Percentiles rank a stretch among this genome's conserved stretches.
These are phyloP conservation scores for Vireo griseus DNA, from an alignment of 2,797 vertebrate species.

Conservation along the genomic window DNA sequence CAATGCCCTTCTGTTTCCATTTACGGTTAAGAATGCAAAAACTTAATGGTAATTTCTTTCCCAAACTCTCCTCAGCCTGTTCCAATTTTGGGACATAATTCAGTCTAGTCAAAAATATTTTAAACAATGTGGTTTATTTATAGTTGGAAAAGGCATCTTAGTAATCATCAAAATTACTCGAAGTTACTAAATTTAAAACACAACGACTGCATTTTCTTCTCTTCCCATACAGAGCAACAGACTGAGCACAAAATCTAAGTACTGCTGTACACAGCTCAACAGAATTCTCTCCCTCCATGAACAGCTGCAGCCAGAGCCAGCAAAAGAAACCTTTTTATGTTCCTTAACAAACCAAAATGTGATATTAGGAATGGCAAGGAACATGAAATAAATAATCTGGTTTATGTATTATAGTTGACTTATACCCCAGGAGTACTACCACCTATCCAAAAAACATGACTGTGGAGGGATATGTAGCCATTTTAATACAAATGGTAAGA, in stretches of 20 bases:
- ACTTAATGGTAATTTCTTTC: constrained; percentile 38
- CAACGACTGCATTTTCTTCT: neutral
- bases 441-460: neutral
- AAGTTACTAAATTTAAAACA: constrained; percentile 47
- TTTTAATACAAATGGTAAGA: neutral
- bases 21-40: constrained; percentile 60
- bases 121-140: constrained; percentile 55
- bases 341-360: neutral
- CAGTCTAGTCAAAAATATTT: constrained; percentile 52
- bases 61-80: constrained; percentile 45
- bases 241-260: neutral
- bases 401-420: neutral
- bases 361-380: neutral
- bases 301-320: neutral
- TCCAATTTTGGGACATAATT: constrained; percentile 49
- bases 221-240: neutral
- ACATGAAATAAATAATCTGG: neutral
- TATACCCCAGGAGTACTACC: neutral
- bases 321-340: neutral
- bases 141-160: constrained; percentile 10
- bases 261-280: neutral
- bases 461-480: neutral
- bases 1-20: constrained; percentile 56
- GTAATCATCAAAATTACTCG: constrained; percentile 47
- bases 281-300: neutral